These are phyloP conservation scores for Odontocolon sp. DNA, from an alignment of 2,888 invertebrate species.

Conservation along the genomic window DNA sequence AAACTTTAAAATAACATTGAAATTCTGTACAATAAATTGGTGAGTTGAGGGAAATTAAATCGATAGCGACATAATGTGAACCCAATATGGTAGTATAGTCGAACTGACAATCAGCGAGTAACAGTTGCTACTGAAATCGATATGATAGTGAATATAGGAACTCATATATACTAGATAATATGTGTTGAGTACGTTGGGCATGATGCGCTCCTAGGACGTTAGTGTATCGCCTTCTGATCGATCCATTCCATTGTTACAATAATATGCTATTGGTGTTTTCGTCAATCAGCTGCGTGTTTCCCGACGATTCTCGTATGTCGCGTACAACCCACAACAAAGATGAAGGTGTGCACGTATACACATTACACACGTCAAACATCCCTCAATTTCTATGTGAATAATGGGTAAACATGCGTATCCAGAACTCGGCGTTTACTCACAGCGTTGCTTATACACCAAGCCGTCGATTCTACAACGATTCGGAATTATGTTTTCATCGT, in stretches of 20 bases:
- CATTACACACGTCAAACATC: too few species aligned
- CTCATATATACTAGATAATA: conserved; percentile 9
- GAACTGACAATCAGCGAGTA: conserved; percentile 7
- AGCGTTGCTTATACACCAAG: not conserved
- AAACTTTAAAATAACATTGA: conserved; percentile 28
- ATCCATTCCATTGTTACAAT: conserved; percentile 18
- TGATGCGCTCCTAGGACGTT: conserved; percentile 47
- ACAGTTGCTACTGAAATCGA: not conserved
- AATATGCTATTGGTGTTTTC: conserved; percentile 18
- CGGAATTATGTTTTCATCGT: conserved; percentile 24
- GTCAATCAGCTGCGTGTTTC: not conserved
- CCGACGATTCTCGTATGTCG: not conserved
- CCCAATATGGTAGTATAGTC: not conserved
- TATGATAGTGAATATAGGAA: not conserved
- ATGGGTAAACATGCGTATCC: not conserved
- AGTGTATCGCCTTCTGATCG: conserved; percentile 26
- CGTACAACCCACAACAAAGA: not conserved
- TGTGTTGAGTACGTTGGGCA: not conserved
- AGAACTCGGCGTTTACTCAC: not conserved
- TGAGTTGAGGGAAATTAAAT: not conserved
- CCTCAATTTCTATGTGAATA: not conserved
- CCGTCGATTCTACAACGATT: conserved; percentile 14
- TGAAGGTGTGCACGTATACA: not conserved
- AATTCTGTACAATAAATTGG: not conserved
- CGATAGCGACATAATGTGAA: not conserved